phyloP scores from a whole-genome alignment of 2,797 vertebrate species.

The Macrochelys suwanniensis region DNA sequence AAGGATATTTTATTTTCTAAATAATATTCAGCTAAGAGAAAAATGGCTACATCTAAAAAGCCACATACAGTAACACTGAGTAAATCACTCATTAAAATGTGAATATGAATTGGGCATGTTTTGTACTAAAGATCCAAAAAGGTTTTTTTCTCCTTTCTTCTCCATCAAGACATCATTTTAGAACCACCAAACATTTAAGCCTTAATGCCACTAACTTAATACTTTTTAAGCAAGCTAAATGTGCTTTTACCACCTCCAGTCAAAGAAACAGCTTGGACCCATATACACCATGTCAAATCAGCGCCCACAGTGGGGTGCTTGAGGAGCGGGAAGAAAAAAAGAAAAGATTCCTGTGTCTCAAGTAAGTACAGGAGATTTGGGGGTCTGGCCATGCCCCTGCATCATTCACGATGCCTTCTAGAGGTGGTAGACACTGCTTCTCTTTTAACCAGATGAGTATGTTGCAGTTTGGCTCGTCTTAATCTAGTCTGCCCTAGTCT shows the following conservation, averaged over 20 bases:
- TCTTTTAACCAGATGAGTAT: not conserved
- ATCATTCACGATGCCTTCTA: not conserved
- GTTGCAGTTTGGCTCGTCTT: not conserved
- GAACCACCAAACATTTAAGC: not conserved
- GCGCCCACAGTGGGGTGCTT: not conserved
- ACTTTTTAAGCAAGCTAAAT: not conserved
- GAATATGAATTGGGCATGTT: not conserved
- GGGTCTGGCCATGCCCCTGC: not conserved
- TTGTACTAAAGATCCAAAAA: constrained; percentile 37
- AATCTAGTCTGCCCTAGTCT: not conserved
- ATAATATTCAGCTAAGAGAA: constrained; percentile 2
- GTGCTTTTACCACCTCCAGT: not conserved
- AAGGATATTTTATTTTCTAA: constrained; percentile 44
- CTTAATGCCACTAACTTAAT: not conserved
- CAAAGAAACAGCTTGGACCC: not conserved
- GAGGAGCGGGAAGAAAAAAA: not conserved
- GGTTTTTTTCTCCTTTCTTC: not conserved
- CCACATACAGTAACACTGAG: constrained; percentile 4
- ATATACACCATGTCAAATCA: not conserved
- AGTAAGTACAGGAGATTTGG: not conserved
- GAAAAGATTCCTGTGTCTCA: not conserved
- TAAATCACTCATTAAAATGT: not conserved
- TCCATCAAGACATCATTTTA: not conserved
- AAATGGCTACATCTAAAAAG: not conserved
- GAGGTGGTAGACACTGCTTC: not conserved